Evolutionary conservation across 2,888 invertebrate genomes (phyloP), one percentile per base, ranked within the genome.

Genomic region (Trichopoda pennipes): DNA sequence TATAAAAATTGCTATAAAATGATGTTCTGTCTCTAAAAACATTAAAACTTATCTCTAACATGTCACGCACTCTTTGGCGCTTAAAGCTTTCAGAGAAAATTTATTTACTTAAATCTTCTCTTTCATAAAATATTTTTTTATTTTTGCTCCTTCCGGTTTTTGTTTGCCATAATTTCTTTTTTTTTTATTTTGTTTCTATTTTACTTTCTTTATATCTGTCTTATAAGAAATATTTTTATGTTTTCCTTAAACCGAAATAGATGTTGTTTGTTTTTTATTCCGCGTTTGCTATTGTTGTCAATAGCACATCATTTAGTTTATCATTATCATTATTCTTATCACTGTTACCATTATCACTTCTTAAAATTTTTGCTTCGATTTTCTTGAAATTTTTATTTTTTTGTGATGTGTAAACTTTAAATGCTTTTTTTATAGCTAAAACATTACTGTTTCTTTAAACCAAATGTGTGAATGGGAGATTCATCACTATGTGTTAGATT

Each of bases 231-330:
- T 44, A 35, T 8, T 64, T 2, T 73, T 32, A 28, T 69, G 12
- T 42, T 21, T 75, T 42, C 61, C 66, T 80, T 78, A 75, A 76
- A 60, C 74, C 74, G 53, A 76, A 79, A 80, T 77, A 75, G 78
- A 83, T 76, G 77, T 56, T 32, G 44, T 3, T 10, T 16, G 1
- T 23, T 70, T 47, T 70, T 28, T 17, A 12, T 17, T 10, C 51
- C 28, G 66, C 47, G 42, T 55, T 42, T 55, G 61, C 44, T 55
- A 32, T 76, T 81, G 49, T 72, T 60, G 55, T 68, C 64, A 42
- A 16, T 60, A 53, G 61, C 72, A 72, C 72, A 66, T 76, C 81
- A 70, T 84, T 80, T 49, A 19, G 58, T 55, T 60, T 61, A 64
- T 64, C 60, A 63, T 70, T 68, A 63, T n/a, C 44, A 44, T 16